Conservation (phyloP, 2,888 invertebrate genomes). For the Synanthedon myopaeformis region DNA sequence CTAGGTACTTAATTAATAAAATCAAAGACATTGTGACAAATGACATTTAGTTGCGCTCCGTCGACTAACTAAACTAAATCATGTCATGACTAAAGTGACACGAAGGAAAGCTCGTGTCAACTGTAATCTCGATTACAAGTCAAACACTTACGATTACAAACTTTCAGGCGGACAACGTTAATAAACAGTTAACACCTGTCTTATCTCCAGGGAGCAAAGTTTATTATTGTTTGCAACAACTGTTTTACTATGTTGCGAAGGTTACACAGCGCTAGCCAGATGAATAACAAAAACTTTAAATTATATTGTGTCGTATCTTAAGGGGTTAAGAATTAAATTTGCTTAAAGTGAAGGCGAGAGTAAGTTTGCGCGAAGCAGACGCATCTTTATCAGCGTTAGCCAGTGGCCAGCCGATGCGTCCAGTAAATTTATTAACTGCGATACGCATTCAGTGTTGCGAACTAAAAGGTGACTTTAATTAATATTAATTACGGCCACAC, state of each 20-base stretch:
- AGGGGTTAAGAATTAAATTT: not conserved
- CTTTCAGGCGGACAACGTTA: not conserved
- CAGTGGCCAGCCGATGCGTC: slow-evolving; percentile 48
- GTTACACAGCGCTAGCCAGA: slow-evolving; percentile 19
- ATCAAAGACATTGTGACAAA: not conserved
- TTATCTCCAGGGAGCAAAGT: slow-evolving; percentile 33
- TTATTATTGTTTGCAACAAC: slow-evolving; percentile 28
- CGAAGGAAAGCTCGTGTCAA: not conserved
- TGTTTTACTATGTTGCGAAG: slow-evolving; percentile 24
- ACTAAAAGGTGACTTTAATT: slow-evolving; percentile 67
- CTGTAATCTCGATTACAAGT: not conserved
- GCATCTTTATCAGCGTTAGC: slow-evolving; percentile 58
- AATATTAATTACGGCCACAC: slow-evolving; percentile 69
- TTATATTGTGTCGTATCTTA: not conserved
- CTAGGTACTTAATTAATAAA: not conserved
- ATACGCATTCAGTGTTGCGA: slow-evolving; percentile 66
- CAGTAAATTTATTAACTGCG: slow-evolving; percentile 68
- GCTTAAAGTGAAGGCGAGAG: not conserved
- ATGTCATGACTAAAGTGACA: not conserved
- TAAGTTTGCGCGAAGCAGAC: slow-evolving; percentile 16
- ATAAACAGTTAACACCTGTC: slow-evolving; percentile 11
- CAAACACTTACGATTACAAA: not conserved
- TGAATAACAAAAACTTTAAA: slow-evolving; percentile 9
- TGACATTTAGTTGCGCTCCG: not conserved
- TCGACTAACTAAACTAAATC: not conserved